Evolutionary conservation across 1,140 invertebrate genomes (phyloP), one percentile per base, ranked within the genome.

Genomic region (Ceratina calcarata): DNA sequence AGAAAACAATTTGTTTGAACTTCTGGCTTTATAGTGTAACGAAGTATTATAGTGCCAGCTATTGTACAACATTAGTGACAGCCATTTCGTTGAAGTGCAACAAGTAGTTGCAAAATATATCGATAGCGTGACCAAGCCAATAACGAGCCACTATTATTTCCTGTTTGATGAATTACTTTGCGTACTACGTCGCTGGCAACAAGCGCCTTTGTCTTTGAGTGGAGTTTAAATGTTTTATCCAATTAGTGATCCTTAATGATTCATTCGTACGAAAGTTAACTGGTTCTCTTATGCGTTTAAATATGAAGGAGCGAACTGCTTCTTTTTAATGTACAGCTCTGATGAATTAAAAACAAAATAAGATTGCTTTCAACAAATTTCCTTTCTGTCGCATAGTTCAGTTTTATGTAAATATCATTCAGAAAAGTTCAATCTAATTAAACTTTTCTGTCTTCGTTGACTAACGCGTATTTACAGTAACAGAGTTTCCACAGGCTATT

Each of bases 41-140:
- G 51, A 57, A 2, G 51, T 16, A 57, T 57, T 4, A 32, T 37
- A 18, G 24, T 20, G 20, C 4, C 15, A 4, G 3, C 65, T 68
- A 67, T 69, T 55, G 3, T 69, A 24, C 70, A 61, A 61, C 37
- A 70, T 83, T 80, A 77, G 82, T 77, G 69, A 49, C 75, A 64
- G 67, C 22, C 58, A 82, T 71, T 77, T 81, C 61, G 69, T 67
- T 77, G 72, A 24, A 32, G 55, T 68, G 82, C 82, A 84, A 84
- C 82, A 84, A 84, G 82, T 84, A 78, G 82, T 84, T 82, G 82
- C 69, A 84, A 82, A 82, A 78, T 82, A 72, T 62, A 68, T 72
- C 62, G 49, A 78, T 67, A 45, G 49, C 51, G 62, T 78, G 57
- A 73, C 62, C 27, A 20, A 37, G 24, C 49, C 24, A 78, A 82